Percentiles rank a stretch among this genome's conserved stretches.
These are phyloP conservation scores for Sphaerodactylus townsendi DNA, from an alignment of 2,113 vertebrate genomes.

Conservation along the genomic window DNA sequence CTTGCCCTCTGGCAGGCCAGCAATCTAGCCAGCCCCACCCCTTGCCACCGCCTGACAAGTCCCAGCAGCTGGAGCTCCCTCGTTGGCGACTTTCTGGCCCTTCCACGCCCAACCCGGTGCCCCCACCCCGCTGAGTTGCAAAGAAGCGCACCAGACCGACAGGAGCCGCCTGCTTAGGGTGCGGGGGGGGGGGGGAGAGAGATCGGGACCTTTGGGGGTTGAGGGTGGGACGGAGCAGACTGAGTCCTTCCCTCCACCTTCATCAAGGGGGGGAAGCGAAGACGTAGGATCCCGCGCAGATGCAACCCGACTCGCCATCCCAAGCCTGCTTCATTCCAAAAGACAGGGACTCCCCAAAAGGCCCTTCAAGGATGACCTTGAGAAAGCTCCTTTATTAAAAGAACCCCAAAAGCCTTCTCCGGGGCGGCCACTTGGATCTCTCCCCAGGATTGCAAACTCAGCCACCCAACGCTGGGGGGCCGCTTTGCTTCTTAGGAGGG, in stretches of 20 bases:
- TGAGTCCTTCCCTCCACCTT: too few species aligned
- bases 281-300: too few species aligned
- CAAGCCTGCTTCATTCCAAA: neutral
- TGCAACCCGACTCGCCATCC: neutral
- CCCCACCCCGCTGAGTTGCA: neutral
- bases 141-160: neutral
- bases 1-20: too few species aligned
- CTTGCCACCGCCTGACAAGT: neutral
- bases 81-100: neutral
- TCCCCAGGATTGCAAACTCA: neutral
- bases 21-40: neutral
- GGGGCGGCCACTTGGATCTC: neutral
- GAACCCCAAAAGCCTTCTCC: neutral
- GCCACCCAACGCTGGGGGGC: too few species aligned
- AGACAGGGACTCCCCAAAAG: neutral
- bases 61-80: neutral
- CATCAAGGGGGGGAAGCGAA: too few species aligned
- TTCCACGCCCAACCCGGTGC: neutral
- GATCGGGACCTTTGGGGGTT: neutral
- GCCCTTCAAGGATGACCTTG: neutral
- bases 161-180: neutral
- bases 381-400: neutral
- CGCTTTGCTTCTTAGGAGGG: neutral
- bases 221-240: too few species aligned
- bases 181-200: neutral